phyloP scores from a whole-genome alignment of 2,888 invertebrate species.

The Bellardia bayeri region DNA sequence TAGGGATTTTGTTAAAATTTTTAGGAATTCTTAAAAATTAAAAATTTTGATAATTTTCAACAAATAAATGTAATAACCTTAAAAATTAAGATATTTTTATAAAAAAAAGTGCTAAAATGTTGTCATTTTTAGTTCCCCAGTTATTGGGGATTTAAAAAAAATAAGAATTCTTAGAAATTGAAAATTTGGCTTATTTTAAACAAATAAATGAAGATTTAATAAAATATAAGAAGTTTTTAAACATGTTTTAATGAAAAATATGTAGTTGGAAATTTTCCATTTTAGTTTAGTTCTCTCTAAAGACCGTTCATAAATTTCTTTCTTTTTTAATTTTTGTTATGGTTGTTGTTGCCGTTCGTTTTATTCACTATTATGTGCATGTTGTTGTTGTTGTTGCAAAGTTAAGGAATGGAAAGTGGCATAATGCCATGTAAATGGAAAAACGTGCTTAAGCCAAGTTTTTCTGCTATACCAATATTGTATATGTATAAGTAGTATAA shows the following conservation, averaged over 20 bases:
- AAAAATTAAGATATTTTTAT: too few relatives aligned
- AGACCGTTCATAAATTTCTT: conserved; percentile 33
- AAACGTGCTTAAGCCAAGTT: conserved; percentile 74
- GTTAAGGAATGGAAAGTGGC: conserved; percentile 72
- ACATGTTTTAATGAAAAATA: too few relatives aligned
- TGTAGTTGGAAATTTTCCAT: background rate
- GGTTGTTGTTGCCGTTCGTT: conserved; percentile 6
- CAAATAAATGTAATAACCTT: too few relatives aligned
- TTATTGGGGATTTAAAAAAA: background rate
- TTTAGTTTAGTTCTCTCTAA: conserved; percentile 10
- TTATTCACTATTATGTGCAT: conserved; percentile 57
- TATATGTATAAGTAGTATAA: too few relatives aligned
- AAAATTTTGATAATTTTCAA: too few relatives aligned
- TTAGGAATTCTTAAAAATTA: background rate
- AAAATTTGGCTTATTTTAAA: background rate
- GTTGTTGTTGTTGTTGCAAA: conserved; percentile 39
- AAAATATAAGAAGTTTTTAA: too few relatives aligned
- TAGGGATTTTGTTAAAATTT: background rate
- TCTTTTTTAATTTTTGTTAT: background rate
- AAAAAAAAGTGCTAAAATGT: too few relatives aligned
- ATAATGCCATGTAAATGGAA: conserved; percentile 71
- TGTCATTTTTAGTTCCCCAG: too few relatives aligned
- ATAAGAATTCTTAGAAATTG: background rate
- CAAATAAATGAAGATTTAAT: too few relatives aligned
- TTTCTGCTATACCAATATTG: conserved; percentile 20